These are phyloP conservation scores for Ennomos erosarius DNA, from an alignment of 2,888 invertebrate species.

Conservation along the genomic window DNA sequence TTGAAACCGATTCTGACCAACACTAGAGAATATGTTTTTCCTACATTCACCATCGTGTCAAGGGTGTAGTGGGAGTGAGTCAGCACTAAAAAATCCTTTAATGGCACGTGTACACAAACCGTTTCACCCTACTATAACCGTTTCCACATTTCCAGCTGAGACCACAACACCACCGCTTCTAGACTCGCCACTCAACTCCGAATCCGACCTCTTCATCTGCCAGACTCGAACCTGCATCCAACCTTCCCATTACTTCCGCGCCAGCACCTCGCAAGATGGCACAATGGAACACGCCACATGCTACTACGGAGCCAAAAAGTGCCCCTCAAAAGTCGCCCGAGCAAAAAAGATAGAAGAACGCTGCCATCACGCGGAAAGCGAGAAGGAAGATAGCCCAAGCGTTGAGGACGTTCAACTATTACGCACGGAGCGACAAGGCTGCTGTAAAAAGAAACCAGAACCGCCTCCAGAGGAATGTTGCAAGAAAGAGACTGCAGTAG, in stretches of 20 bases:
- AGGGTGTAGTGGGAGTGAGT: too few relatives aligned
- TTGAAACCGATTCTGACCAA: too few relatives aligned
- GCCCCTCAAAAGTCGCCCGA: constrained; percentile 72
- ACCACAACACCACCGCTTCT: constrained; percentile 74
- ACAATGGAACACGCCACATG: constrained; percentile 60
- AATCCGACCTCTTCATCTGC: constrained; percentile 73
- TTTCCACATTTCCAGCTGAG: constrained; percentile 61
- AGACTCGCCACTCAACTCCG: constrained; percentile 63
- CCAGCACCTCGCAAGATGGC: constrained; percentile 57
- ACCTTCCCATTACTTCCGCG: constrained; percentile 76
- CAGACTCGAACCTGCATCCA: constrained; percentile 76
- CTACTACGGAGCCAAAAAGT: constrained; percentile 71
- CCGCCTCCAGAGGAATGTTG: constrained; percentile 58
- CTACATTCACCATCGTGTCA: too few relatives aligned
- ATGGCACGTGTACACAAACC: too few relatives aligned
- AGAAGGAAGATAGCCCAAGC: constrained; percentile 69
- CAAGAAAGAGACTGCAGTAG: constrained; percentile 37
- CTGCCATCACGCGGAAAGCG: constrained; percentile 58
- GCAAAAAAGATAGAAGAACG: constrained; percentile 53
- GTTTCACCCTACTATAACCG: background rate
- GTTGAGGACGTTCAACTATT: constrained; percentile 71
- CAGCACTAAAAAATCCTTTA: too few relatives aligned
- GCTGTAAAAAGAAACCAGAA: constrained; percentile 67
- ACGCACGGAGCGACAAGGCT: constrained; percentile 61
- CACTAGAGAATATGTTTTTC: too few relatives aligned